Conservation (phyloP, 2,113 vertebrate genomes). For the Peromyscus leucopus region DNA sequence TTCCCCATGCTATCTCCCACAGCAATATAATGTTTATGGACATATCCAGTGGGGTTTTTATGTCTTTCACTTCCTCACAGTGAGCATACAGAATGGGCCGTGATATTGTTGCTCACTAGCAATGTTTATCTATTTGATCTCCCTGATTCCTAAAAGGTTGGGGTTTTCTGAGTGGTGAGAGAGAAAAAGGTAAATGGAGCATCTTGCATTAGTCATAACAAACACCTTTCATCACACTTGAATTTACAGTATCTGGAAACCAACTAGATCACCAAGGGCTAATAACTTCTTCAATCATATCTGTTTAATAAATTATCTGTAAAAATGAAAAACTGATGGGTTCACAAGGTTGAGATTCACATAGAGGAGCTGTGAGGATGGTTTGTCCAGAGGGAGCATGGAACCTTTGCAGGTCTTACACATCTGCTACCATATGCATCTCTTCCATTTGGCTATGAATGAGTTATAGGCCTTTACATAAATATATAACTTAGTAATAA, state of each 20-base stretch:
- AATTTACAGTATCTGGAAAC: not conserved
- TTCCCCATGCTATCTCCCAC: no score
- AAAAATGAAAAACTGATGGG: not conserved
- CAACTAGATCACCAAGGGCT: not conserved
- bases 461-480: not conserved
- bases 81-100: not conserved
- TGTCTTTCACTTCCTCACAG: not conserved
- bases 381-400: not conserved
- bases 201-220: not conserved
- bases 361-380: accelerated
- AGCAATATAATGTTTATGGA: not conserved
- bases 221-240: not conserved
- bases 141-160: not conserved
- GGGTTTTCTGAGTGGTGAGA: not conserved
- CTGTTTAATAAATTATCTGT: not conserved
- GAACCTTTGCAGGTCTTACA: accelerated
- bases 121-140: not conserved
- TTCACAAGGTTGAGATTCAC: not conserved
- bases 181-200: not conserved
- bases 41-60: not conserved
- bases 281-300: not conserved
- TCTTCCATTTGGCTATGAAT: not conserved
- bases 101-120: not conserved
- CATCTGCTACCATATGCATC: not conserved
- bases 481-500: not conserved